These are phyloP conservation scores for Taenaris catops DNA, from an alignment of 2,888 invertebrate species.

Conservation along the genomic window DNA sequence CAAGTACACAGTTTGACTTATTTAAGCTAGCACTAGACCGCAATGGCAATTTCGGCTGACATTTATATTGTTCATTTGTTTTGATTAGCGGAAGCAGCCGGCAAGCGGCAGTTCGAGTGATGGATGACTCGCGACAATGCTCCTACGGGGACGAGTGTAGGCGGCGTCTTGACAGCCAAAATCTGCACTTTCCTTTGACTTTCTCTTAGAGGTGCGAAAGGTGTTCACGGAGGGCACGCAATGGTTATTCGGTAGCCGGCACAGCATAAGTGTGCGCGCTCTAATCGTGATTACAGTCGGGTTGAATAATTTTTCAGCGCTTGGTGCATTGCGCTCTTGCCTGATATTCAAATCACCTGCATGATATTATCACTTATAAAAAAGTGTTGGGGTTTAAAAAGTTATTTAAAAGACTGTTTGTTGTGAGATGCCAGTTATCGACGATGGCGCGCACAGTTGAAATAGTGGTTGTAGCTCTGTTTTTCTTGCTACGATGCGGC, in stretches of 20 bases:
- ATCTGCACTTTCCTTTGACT: conserved; percentile 78
- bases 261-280: conserved; percentile 73
- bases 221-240: conserved; percentile 69
- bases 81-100: conserved; percentile 21
- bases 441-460: conserved; percentile 50
- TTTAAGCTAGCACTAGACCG: too few relatives aligned
- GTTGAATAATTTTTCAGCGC: conserved; percentile 34
- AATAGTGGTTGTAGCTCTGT: conserved; percentile 50
- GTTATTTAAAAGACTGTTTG: conserved; percentile 35
- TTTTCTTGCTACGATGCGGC: conserved; percentile 58
- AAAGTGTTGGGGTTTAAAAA: conserved; percentile 37
- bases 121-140: conserved; percentile 70
- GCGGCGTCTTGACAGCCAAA: conserved; percentile 73
- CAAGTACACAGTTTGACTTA: too few relatives aligned
- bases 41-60: too few relatives aligned
- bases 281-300: conserved; percentile 51
- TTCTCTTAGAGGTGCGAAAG: conserved; percentile 79
- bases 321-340: conserved; percentile 50
- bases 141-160: conserved; percentile 71
- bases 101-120: conserved; percentile 43
- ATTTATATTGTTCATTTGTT: conserved; percentile 20
- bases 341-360: conserved; percentile 76
- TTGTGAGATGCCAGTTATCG: conserved; percentile 53
- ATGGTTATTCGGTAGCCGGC: conserved; percentile 74
- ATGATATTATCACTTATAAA: conserved; percentile 62